Evolutionary conservation across 2,797 vertebrate genomes (phyloP).

Genomic region (Gymnoscopelus microlampas): DNA sequence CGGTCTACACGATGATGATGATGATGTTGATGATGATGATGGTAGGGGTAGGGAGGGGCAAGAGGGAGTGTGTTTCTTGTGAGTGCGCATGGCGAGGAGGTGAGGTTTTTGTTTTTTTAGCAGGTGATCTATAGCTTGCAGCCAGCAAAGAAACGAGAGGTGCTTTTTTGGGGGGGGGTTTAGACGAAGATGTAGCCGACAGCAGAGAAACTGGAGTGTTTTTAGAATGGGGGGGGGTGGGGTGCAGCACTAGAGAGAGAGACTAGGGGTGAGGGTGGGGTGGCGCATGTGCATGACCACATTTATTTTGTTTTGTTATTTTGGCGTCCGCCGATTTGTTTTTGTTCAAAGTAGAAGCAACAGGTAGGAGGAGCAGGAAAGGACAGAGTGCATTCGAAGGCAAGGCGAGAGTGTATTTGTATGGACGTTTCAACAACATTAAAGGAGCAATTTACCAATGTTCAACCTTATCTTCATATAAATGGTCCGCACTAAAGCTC

Average conservation of each 20-base stretch:
- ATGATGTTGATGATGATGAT: conserved; percentile 5
- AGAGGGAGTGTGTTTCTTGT: conserved; percentile 21
- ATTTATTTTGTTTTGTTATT: conserved; percentile 50
- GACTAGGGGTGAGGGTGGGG: neutral
- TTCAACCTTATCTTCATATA: no score
- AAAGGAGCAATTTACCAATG: no score
- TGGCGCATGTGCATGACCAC: conserved; percentile 77
- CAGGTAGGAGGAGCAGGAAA: conserved; percentile 32
- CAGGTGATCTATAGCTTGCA: conserved; percentile 58
- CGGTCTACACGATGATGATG: no score
- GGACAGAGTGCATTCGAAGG: conserved; percentile 30
- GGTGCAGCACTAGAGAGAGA: conserved; percentile 54
- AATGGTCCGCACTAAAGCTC: no score
- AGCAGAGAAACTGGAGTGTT: no score
- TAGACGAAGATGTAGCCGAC: conserved; percentile 22
- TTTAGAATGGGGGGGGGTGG: conserved; percentile 47
- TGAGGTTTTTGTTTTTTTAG: conserved; percentile 63
- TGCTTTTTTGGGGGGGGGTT: conserved; percentile 47
- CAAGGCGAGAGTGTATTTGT: conserved; percentile 7
- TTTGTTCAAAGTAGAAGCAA: conserved; percentile 58
- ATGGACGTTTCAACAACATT: no score
- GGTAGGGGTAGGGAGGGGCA: conserved; percentile 29
- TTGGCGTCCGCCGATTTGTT: conserved; percentile 49
- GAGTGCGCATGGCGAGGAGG: conserved; percentile 41
- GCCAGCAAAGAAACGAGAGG: conserved; percentile 47